phyloP scores from a whole-genome alignment of 2,113 vertebrate species.

The Pelecanoides urinatrix region DNA sequence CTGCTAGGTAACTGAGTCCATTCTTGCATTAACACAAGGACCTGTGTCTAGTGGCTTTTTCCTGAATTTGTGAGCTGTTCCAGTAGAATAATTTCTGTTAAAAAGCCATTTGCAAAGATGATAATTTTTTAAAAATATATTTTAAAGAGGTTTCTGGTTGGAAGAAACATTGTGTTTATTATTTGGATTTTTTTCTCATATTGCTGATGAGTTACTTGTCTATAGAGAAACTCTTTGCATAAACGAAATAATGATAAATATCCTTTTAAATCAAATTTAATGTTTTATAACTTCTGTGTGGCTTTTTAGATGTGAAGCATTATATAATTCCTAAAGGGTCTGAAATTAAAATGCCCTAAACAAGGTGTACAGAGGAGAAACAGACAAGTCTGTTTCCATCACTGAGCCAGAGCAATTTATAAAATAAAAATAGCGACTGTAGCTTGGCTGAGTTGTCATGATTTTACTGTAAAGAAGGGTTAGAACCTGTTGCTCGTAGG shows the following conservation, averaged over 20 bases:
- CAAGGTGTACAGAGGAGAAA: background rate
- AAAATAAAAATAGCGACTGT: background rate
- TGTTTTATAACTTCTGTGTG: background rate
- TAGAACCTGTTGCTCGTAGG: background rate
- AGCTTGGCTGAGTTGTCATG: background rate
- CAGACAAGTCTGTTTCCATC: background rate
- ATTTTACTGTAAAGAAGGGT: background rate
- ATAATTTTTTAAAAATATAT: background rate
- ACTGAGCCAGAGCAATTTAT: background rate
- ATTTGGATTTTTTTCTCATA: background rate
- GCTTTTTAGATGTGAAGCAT: background rate
- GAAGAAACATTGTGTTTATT: background rate
- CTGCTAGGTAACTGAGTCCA: background rate
- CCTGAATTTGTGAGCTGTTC: background rate
- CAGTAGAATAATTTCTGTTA: background rate
- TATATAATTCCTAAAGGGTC: background rate
- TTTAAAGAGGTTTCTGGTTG: background rate
- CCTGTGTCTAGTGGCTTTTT: background rate
- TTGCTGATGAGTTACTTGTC: background rate
- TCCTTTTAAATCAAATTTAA: background rate
- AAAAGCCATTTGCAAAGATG: background rate
- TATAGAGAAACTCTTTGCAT: background rate
- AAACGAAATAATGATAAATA: background rate
- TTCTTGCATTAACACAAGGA: background rate
- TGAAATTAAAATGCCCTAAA: background rate